Evolutionary conservation across 2,113 vertebrate species (phyloP).

Genomic region (Spermophilus dauricus): DNA sequence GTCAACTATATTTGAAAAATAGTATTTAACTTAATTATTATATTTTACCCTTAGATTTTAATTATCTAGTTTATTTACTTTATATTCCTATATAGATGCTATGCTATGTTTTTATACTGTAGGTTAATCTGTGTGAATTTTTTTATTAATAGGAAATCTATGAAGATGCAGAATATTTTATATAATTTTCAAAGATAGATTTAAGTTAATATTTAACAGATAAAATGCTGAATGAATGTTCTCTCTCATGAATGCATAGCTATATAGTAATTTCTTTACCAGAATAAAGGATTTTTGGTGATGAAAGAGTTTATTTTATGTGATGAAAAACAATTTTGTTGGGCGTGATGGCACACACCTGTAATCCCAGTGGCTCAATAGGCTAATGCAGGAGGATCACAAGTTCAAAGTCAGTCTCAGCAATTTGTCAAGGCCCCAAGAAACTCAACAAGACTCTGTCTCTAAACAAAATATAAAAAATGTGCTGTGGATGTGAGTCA

Average conservation of each 20-base stretch:
- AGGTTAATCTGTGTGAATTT: background rate
- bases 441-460: too few species aligned
- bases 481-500: too few species aligned
- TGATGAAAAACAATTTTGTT: background rate
- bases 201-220: background rate
- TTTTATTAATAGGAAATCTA: conserved; percentile 3
- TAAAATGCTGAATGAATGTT: too few species aligned
- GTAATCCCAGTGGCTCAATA: too few species aligned
- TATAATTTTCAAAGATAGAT: background rate
- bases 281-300: background rate
- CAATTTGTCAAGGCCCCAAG: too few species aligned
- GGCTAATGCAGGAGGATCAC: too few species aligned
- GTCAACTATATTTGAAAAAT: background rate
- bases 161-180: background rate
- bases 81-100: background rate
- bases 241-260: too few species aligned
- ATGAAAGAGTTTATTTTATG: background rate
- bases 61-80: background rate
- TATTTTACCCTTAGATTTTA: background rate
- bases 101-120: background rate
- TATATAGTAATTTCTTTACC: too few species aligned
- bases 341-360: too few species aligned
- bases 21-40: background rate
- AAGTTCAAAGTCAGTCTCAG: too few species aligned
- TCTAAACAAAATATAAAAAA: too few species aligned